Evolutionary conservation across 2,888 invertebrate genomes (phyloP), one percentile per base, ranked within the genome.

Genomic region (Halictus ligatus): DNA sequence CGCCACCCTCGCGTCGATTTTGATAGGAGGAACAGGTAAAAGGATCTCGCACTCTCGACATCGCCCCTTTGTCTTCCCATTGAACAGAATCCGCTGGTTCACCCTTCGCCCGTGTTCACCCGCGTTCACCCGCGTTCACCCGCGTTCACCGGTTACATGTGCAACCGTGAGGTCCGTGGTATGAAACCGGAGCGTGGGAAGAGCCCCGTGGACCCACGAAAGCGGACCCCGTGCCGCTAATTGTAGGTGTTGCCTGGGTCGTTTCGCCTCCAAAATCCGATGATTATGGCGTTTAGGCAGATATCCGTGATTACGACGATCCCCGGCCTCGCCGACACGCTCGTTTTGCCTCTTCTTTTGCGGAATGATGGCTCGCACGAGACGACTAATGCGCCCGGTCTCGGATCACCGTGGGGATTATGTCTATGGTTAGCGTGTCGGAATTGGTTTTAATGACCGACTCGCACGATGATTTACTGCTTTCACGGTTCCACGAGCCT

Each of bases 201-300:
- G 90, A 80, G 72, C 6, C 60, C 25, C 12, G 69, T 75, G 84
- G 87, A 82, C 74, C 81, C 84, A 81, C 71, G 73, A 80, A 83
- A 81, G 78, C 84, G 72, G 87, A 81, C 83, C 86, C 89, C 78
- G 80, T 75, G 87, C 75, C 89, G 92, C 90, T 67, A 94, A 94
- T 94, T 94, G 92, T 83, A 91, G 92, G 92, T 92, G 92, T 92
- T 89, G 90, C 85, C 10, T 88, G 86, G 89, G 86, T 64, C 75
- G 78, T 86, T 88, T 54, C 86, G 83, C 78, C 84, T 89, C 88
- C 89, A 83, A 90, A 93, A 91, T 90, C 90, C 91, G 85, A 92
- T 92, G 92, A 93, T 94, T 94, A 92, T 90, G 90, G 91, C 91
- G 89, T 93, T 93, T 92, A 92, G 90, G 89, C 75, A 89, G 88